phyloP scores from a whole-genome alignment of 2,888 invertebrate genomes.

The Drosophila dives region DNA sequence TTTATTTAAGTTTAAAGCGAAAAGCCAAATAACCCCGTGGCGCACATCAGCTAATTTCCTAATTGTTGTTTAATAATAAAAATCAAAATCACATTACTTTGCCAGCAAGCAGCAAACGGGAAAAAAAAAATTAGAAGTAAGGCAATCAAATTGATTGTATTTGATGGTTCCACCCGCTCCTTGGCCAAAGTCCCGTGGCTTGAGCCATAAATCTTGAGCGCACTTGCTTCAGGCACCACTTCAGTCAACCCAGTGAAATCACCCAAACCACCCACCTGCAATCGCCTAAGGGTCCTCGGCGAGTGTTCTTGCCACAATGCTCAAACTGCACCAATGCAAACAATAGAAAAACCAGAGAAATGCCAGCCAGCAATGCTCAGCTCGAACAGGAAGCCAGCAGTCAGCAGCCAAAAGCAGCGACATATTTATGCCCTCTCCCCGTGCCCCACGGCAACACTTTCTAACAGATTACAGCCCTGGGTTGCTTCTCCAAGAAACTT shows the following conservation, averaged over 20 bases:
- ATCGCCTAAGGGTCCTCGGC: slow-evolving; percentile 67
- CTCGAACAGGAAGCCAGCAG: slow-evolving; percentile 7
- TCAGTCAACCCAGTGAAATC: neutral
- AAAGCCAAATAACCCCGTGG: neutral
- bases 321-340: slow-evolving; percentile 73
- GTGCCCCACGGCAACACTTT: slow-evolving; percentile 29
- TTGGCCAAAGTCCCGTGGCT: slow-evolving; percentile 39
- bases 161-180: slow-evolving; percentile 57
- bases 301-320: slow-evolving; percentile 66
- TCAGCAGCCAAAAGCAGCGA: slow-evolving; percentile 36
- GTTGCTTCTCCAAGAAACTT: slow-evolving; percentile 14
- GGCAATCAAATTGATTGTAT: slow-evolving; percentile 79
- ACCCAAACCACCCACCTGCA: slow-evolving; percentile 47
- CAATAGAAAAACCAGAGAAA: slow-evolving; percentile 39
- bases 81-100: slow-evolving; percentile 69
- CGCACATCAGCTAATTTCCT: slow-evolving; percentile 66
- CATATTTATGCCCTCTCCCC: slow-evolving; percentile 61
- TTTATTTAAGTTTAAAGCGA: slow-evolving; percentile 18
- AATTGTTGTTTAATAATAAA: slow-evolving; percentile 61
- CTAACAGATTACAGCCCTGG: slow-evolving; percentile 27
- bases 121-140: slow-evolving; percentile 23
- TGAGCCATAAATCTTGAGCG: slow-evolving; percentile 75
- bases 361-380: slow-evolving; percentile 25
- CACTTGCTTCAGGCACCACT: slow-evolving; percentile 53
- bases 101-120: slow-evolving; percentile 12